Evolutionary conservation across 2,113 vertebrate species (phyloP), one percentile per base, ranked within the genome.

Genomic region (Synodontis membranacea): DNA sequence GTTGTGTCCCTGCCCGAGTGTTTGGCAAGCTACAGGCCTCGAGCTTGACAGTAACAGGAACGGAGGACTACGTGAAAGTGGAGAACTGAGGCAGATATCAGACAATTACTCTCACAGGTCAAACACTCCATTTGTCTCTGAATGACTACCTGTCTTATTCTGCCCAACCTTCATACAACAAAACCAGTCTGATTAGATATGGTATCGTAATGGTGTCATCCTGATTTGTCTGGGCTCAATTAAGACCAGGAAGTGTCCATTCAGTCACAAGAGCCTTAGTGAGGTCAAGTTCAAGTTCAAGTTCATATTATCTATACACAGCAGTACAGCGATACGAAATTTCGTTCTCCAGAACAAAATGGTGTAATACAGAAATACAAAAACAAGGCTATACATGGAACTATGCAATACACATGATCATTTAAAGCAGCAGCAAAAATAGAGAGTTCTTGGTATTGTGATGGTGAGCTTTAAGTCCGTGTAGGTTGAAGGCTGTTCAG

Each of bases 1-100:
- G 10, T 66, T 88, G 84, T 44, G 28, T 84, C 86, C 68, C 56
- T 84, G 60, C n/a, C 78, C 44, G 60, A 11, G 54, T 83, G 83
- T 68, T 86, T 83, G 74, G 86, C 84, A 80, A 60, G 75, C 60
- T 85, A 17, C 46, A 85, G 44, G 70, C 46, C 82, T 64, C 62
- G 46, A 44, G 23, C 75, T 80, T 86, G 68, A 89, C 48, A 48
- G 17, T 86, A 84, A 89, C 84, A 75, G 64, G 76, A 86, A 48
- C 50, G 60, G 74, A 89, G 66, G 82, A 81, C 84, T 39, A 11
- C 5, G 19, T 46, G 37, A 68, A 54, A 75, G 52, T 84, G 34
- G 28, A 84, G 37, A 75, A 37, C 66, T 58, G 58, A 0, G 17
- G 31, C 80, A 54, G 75, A 25, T 70, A 66, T 15, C 66, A 7